Conservation (phyloP, 2,888 invertebrate species). For the Cynaeus angustus region DNA sequence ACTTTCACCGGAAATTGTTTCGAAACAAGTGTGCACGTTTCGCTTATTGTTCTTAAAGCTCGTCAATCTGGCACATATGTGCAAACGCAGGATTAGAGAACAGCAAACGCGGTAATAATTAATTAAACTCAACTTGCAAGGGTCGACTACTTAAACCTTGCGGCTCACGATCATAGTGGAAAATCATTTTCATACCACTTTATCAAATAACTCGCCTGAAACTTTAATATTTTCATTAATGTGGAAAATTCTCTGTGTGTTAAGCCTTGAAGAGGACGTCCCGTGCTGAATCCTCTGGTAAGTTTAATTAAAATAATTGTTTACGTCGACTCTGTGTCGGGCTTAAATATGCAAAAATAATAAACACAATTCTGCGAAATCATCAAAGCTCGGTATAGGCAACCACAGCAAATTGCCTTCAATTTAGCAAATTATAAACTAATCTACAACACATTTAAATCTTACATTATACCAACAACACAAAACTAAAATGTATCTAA, state of each 20-base stretch:
- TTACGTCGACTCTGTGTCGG: not conserved
- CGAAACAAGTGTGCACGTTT: slow-evolving; percentile 13
- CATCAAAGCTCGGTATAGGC: no score
- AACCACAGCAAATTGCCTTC: slow-evolving; percentile 4
- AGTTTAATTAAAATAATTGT: slow-evolving; percentile 10
- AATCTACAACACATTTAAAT: no score
- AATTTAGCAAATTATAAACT: not conserved
- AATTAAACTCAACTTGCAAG: slow-evolving; percentile 12
- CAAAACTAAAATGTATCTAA: no score
- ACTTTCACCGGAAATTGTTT: slow-evolving; percentile 14
- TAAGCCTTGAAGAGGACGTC: not conserved
- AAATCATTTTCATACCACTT: not conserved
- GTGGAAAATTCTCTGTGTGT: not conserved
- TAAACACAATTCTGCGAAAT: slow-evolving; percentile 3
- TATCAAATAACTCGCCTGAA: not conserved
- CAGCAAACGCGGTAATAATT: slow-evolving; percentile 10
- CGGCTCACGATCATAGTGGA: not conserved
- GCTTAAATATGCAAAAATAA: slow-evolving; percentile 12
- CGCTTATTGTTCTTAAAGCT: slow-evolving; percentile 18
- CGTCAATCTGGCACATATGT: slow-evolving; percentile 12
- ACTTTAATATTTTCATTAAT: slow-evolving; percentile 14
- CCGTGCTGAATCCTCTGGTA: not conserved
- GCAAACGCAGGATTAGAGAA: slow-evolving; percentile 13
- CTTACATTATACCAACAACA: no score
- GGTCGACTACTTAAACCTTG: slow-evolving; percentile 11